Percentiles rank a stretch among this genome's conserved stretches.
phyloP scores from a whole-genome alignment of 2,888 invertebrate species.

The Augiades crinisus region DNA sequence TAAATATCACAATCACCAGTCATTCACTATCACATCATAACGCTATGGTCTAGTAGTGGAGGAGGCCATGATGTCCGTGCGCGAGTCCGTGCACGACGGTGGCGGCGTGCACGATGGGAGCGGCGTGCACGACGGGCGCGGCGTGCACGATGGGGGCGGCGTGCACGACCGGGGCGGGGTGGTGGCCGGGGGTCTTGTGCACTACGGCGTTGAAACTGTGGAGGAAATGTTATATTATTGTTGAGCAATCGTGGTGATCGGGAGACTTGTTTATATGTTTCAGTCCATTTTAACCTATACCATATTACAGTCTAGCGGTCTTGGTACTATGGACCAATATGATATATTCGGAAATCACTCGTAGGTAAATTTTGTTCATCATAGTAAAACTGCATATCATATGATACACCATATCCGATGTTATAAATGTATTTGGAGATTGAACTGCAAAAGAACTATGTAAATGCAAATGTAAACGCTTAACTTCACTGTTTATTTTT shows the following conservation, averaged over 20 bases:
- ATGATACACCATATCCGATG: too few relatives aligned
- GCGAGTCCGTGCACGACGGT: slow-evolving; percentile 37
- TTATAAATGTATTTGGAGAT: too few relatives aligned
- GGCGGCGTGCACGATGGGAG: slow-evolving; percentile 41
- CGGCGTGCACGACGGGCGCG: slow-evolving; percentile 40
- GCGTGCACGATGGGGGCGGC: slow-evolving; percentile 57
- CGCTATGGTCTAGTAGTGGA: slow-evolving; percentile 61
- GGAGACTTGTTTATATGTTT: too few relatives aligned
- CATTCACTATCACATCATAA: slow-evolving; percentile 61
- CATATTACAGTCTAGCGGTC: too few relatives aligned
- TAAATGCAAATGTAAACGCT: too few relatives aligned
- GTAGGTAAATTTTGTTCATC: too few relatives aligned
- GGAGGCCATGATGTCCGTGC: slow-evolving; percentile 68
- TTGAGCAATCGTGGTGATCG: not conserved
- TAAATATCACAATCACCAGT: slow-evolving; percentile 79
- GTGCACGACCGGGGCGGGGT: slow-evolving; percentile 57
- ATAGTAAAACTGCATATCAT: too few relatives aligned
- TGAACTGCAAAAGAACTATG: too few relatives aligned
- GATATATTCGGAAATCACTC: too few relatives aligned
- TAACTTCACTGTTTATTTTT: too few relatives aligned
- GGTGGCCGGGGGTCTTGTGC: slow-evolving; percentile 52
- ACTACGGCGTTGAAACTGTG: slow-evolving; percentile 29
- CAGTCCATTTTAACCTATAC: too few relatives aligned
- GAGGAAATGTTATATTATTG: not conserved
- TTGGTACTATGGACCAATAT: too few relatives aligned